Percentiles rank a stretch among this genome's conserved stretches.
These are phyloP conservation scores for Halichoerus grypus DNA, from an alignment of 2,113 vertebrate genomes.

Conservation along the genomic window DNA sequence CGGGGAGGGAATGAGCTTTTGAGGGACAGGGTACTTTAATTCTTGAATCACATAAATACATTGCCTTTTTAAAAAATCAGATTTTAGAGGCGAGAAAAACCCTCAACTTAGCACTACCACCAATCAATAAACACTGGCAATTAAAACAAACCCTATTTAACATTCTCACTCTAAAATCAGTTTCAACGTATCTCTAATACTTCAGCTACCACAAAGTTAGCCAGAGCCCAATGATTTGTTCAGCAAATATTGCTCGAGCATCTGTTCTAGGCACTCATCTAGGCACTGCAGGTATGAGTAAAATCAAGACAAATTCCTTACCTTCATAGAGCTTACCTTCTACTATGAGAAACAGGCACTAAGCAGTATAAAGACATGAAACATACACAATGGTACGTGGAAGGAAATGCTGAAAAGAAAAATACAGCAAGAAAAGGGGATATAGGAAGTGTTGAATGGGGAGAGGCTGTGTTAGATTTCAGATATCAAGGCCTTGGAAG, in stretches of 20 bases:
- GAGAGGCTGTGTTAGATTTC: neutral
- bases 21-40: neutral
- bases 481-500: neutral
- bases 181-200: constrained; percentile 1
- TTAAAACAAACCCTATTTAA: constrained; percentile 3
- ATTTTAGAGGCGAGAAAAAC: neutral
- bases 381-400: neutral
- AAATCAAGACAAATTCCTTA: neutral
- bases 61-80: neutral
- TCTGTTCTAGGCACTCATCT: neutral
- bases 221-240: neutral
- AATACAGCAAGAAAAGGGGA: neutral
- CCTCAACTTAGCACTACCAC: neutral
- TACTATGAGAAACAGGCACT: neutral
- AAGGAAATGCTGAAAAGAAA: neutral
- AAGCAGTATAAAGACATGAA: neutral
- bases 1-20: neutral
- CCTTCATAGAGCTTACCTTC: neutral
- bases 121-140: neutral
- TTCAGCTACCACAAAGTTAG: constrained; percentile 13
- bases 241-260: neutral
- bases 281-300: neutral
- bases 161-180: neutral
- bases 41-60: neutral
- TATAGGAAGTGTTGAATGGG: neutral